These are phyloP conservation scores for Conchocele bisecta DNA, from an alignment of 2,888 invertebrate genomes.

Conservation along the genomic window DNA sequence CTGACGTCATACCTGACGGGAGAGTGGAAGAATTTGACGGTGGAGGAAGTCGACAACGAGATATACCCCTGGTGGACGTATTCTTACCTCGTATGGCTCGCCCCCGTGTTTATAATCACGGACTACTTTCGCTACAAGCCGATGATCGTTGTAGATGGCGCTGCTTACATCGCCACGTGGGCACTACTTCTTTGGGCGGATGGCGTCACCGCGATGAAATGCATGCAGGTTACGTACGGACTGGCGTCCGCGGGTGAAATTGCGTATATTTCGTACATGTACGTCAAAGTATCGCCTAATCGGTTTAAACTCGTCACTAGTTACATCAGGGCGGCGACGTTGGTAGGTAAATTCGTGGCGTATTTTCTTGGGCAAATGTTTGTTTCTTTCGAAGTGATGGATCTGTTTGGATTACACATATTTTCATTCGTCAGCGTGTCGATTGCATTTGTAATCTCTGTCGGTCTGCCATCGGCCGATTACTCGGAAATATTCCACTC, in stretches of 20 bases:
- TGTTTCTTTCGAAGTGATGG: conserved; percentile 87
- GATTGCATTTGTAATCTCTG: conserved; percentile 89
- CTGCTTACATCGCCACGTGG: conserved; percentile 90
- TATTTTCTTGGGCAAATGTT: conserved; percentile 90
- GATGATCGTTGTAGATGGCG: conserved; percentile 91
- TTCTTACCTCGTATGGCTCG: conserved; percentile 88
- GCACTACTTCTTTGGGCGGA: conserved; percentile 89
- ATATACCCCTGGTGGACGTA: conserved; percentile 95
- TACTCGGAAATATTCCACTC: conserved; percentile 54
- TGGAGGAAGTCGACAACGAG: conserved; percentile 81
- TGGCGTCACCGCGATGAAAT: conserved; percentile 88
- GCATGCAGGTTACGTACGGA: conserved; percentile 90
- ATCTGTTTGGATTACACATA: conserved; percentile 91
- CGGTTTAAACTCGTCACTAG: conserved; percentile 93
- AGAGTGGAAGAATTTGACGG: conserved; percentile 51
- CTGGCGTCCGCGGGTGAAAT: conserved; percentile 94
- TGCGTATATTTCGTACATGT: conserved; percentile 96
- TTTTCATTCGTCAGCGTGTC: conserved; percentile 90
- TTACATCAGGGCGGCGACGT: conserved; percentile 91
- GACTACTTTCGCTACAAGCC: conserved; percentile 93
- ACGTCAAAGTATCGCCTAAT: conserved; percentile 91
- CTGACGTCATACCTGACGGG: conserved; percentile 56
- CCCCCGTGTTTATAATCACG: conserved; percentile 92
- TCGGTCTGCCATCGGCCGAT: conserved; percentile 86
- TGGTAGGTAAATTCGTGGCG: conserved; percentile 91